A percentile compares a stretch with the other conserved stretches of the same genome.
These are phyloP conservation scores for Tetragonisca angustula DNA, from an alignment of 2,888 invertebrate genomes.

Conservation along the genomic window DNA sequence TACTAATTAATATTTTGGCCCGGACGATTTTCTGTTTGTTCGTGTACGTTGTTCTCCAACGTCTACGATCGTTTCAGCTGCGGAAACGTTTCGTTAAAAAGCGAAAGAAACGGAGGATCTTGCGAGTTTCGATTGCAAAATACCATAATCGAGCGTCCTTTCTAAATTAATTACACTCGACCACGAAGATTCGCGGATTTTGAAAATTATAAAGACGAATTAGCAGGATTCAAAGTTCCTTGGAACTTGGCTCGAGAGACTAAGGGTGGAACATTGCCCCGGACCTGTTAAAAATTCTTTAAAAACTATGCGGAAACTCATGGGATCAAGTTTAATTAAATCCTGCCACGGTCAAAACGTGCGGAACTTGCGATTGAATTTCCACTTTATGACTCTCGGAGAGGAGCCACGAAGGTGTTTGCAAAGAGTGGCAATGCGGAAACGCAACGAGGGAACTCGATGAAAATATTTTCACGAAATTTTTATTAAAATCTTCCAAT, in stretches of 20 bases:
- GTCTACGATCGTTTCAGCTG: too few species aligned
- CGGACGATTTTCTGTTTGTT: neutral
- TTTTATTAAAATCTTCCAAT: neutral
- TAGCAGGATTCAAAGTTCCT: too few species aligned
- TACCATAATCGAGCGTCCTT: too few species aligned
- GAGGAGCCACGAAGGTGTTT: neutral
- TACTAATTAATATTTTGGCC: conserved; percentile 47
- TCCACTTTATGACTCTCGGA: conserved; percentile 6
- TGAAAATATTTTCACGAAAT: conserved; percentile 3
- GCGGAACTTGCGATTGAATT: conserved; percentile 24
- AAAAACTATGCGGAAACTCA: conserved; percentile 15
- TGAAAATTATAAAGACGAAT: neutral
- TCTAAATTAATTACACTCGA: neutral
- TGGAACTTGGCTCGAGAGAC: neutral
- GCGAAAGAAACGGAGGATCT: too few species aligned
- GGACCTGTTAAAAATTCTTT: conserved; percentile 3
- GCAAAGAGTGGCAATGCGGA: neutral
- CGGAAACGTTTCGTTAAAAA: too few species aligned
- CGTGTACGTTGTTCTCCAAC: neutral
- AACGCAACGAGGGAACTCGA: neutral
- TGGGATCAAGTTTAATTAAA: conserved; percentile 21
- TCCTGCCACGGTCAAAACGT: neutral
- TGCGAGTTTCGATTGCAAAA: too few species aligned
- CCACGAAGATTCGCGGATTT: neutral
- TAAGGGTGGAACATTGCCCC: neutral